A percentile compares a stretch with the other conserved stretches of the same genome.
These are phyloP conservation scores for Yponomeuta cagnagella DNA, from an alignment of 2,888 invertebrate genomes.

Conservation along the genomic window DNA sequence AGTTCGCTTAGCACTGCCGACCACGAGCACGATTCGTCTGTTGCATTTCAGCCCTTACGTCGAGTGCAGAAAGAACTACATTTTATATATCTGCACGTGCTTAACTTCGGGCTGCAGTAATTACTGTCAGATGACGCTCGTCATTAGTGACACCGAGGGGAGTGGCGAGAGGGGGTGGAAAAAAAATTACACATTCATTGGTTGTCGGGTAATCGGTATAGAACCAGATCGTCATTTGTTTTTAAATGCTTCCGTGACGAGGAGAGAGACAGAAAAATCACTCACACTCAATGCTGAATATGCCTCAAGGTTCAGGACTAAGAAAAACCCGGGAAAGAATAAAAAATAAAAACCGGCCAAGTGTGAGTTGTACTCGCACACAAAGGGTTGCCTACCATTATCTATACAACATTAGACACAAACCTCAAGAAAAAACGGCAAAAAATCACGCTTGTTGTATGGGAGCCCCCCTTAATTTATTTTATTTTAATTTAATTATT, in stretches of 20 bases:
- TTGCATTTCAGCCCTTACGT: not conserved
- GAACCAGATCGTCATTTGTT: constrained; percentile 6
- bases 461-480: too few relatives aligned
- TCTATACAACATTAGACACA: too few relatives aligned
- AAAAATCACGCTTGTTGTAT: too few relatives aligned
- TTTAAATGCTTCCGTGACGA: not conserved
- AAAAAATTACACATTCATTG: constrained; percentile 13
- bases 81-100: not conserved
- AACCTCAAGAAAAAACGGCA: too few relatives aligned
- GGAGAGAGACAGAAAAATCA: not conserved
- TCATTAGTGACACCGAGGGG: constrained; percentile 39
- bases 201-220: not conserved
- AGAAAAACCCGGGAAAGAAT: not conserved
- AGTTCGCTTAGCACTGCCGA: constrained; percentile 35
- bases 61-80: not conserved
- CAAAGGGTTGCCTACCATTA: too few relatives aligned
- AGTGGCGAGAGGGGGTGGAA: constrained; percentile 1
- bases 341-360: too few relatives aligned
- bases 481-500: too few relatives aligned
- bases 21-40: constrained; percentile 25
- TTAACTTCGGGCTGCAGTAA: constrained; percentile 31
- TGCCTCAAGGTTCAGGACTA: not conserved
- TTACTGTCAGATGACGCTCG: constrained; percentile 61
- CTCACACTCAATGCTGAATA: not conserved
- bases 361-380: too few relatives aligned